Percentiles rank a stretch among this genome's conserved stretches.
These are phyloP conservation scores for Corydoras maculifer DNA, from an alignment of 2,113 vertebrate genomes.

Conservation along the genomic window DNA sequence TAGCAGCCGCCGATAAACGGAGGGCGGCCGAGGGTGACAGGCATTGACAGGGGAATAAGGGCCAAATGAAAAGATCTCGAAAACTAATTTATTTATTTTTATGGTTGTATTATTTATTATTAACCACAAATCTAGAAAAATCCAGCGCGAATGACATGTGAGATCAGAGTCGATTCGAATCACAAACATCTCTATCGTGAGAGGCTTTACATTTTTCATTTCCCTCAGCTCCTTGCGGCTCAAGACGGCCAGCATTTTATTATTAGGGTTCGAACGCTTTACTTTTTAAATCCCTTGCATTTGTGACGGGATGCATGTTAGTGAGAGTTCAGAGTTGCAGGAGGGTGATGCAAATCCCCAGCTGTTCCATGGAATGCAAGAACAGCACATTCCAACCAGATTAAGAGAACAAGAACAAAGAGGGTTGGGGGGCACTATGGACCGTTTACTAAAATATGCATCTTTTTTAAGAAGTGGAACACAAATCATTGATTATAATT, in stretches of 20 bases:
- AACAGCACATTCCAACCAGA: constrained; percentile 30
- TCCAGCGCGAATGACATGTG: not conserved
- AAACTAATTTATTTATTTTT: too few species aligned
- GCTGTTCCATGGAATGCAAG: constrained; percentile 34
- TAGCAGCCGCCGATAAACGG: constrained; percentile 52
- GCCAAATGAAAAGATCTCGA: not conserved
- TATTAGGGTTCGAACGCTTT: constrained; percentile 21
- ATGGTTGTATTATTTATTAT: not conserved
- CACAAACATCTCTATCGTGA: too few species aligned
- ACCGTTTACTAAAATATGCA: too few species aligned
- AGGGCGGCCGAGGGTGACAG: constrained; percentile 1
- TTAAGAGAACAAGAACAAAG: not conserved
- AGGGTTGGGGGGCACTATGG: too few species aligned
- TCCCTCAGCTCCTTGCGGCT: too few species aligned
- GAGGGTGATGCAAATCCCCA: constrained; percentile 33
- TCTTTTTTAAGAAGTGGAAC: too few species aligned
- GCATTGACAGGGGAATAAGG: constrained; percentile 19
- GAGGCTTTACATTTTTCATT: too few species aligned
- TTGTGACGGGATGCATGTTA: constrained; percentile 25
- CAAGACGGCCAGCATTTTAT: constrained; percentile 14
- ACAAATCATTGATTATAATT: too few species aligned
- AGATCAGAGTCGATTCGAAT: too few species aligned
- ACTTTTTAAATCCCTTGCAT: constrained; percentile 39
- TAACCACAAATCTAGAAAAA: not conserved
- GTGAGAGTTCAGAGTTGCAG: constrained; percentile 35